Base-by-base conservation (phyloP, 2,888 invertebrate species). In the Leptopterna dolabrata region DNA sequence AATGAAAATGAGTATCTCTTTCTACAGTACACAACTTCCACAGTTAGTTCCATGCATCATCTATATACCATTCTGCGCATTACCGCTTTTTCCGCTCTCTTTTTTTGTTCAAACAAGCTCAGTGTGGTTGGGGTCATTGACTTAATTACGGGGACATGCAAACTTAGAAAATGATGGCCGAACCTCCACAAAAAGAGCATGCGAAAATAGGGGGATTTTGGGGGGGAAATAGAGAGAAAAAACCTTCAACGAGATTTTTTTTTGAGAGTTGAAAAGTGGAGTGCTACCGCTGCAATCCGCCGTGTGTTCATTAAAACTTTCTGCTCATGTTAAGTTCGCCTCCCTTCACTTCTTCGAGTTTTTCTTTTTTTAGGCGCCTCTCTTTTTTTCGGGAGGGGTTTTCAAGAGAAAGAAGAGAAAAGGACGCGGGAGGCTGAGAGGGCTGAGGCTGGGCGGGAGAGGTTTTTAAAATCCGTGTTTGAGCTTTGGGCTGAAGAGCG, bases 381-480 rank as follows among this genome's bases (percentile, higher is more conserved):
- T 78, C 45, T n/a, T 78, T 76, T 78, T 78, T 45, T 27, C 43
- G 43, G 63, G 63, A 51, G 63, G 63, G 63, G 7, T 78, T 78
- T 45, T 78, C 19, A 78, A 78, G 78, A 78, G 78, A 78, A 78
- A 78, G 78, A 78, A 78, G 78, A 78, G 78, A 78, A 78, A 78
- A 51, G 51, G 78, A 78, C 43, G 78, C 78, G 41, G 78, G 78
- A 78, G 78, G 78, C 78, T 78, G 78, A 24, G 78, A 45, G 45
- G 78, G 78, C 78, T 78, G 78, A 24, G 45, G 13, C 14, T 0
- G n/a, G 82, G 70, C 30, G 19, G 19, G 83, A 63, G 63, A 30
- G 85, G 85, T 85, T 85, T 85, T 85, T 85, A 85, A 85, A 85
- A 85, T 85, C 85, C 85, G 85, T 85, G 85, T 85, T 85, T 71